Percentiles rank a stretch among this genome's conserved stretches.
phyloP scores from a whole-genome alignment of 1,140 invertebrate species.

The Ceratina calcarata region DNA sequence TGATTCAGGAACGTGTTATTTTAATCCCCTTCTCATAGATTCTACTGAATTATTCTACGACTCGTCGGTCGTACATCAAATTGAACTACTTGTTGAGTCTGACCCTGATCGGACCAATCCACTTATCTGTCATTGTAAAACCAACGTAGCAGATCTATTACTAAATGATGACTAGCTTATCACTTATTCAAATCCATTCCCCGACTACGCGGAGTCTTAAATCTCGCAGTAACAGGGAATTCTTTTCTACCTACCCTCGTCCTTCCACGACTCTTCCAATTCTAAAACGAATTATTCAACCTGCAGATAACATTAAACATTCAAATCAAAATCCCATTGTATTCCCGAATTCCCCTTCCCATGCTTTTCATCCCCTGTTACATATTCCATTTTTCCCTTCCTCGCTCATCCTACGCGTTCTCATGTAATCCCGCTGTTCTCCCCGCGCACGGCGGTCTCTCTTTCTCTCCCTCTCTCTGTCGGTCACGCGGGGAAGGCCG shows the following conservation, averaged over 20 bases:
- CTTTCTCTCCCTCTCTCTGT: not conserved
- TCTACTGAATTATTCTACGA: too few species aligned
- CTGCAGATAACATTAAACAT: too few species aligned
- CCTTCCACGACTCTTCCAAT: too few species aligned
- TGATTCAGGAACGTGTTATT: too few species aligned
- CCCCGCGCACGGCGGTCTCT: not conserved
- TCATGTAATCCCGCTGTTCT: not conserved
- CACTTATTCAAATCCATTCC: too few species aligned
- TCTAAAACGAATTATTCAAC: too few species aligned
- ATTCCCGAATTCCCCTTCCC: not conserved
- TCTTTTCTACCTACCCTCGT: too few species aligned
- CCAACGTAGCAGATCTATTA: not conserved
- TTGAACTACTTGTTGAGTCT: constrained; percentile 21
- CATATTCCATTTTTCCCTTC: not conserved
- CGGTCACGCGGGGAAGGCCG: not conserved
- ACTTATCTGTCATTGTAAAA: not conserved
- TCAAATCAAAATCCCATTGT: too few species aligned
- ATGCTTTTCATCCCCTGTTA: not conserved
- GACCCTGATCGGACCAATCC: constrained; percentile 4
- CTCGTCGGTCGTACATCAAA: not conserved
- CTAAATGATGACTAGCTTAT: too few species aligned
- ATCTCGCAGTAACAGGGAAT: too few species aligned
- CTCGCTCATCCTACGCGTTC: not conserved
- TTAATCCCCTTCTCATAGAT: too few species aligned
- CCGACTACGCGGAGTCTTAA: too few species aligned